Evolutionary conservation across 2,888 invertebrate species (phyloP), one percentile per base, ranked within the genome.

Genomic region (Nemapogon koenigi): DNA sequence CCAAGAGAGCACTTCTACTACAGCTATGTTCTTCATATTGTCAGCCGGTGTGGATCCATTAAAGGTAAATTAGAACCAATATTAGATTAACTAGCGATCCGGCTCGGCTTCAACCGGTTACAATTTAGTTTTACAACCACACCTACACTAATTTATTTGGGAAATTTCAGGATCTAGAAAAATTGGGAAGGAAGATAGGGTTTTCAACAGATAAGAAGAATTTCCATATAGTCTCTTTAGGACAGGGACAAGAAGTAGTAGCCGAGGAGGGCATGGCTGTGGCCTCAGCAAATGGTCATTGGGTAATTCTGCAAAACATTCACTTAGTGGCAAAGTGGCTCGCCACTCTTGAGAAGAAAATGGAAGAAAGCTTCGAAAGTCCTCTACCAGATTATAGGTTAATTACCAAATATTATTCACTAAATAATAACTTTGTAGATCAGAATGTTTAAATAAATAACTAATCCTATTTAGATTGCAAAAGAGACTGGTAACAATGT

Each of bases 11-110:
- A 90, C 89, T 43, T 82, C 89, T 3, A 84, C 85, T 7, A 95
- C 94, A 0, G 93, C 96, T 1, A 86, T 94, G 45, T 96, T 97
- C 75, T 97, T 97, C 65, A 95, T 97, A 46, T 80, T 97, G 2
- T 97, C 96, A 0, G 88, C 96, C 1, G 97, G 97, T 31, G 96
- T 97, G 1, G 94, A 97, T 70, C 97, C 97, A 0, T 70, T 96
- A 1, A 94, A 94, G 75, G 86, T 85, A 65, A 39, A 11, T 17
- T 27, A 16, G 10, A 13, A 16, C 3, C 18, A 13, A 8, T 28
- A 4, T 19, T 16, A 29, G n/a, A 29, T 7, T 22, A 7, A 10
- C 22, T 22, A 22, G 10, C 6, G 6, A 7, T 22, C 10, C 22
- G 10, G 6, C 22, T 22, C 6, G 22, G 6, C 6, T 22, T 7